phyloP scores from a whole-genome alignment of 1,140 invertebrate species.

The Drosophila rhopaloa region DNA sequence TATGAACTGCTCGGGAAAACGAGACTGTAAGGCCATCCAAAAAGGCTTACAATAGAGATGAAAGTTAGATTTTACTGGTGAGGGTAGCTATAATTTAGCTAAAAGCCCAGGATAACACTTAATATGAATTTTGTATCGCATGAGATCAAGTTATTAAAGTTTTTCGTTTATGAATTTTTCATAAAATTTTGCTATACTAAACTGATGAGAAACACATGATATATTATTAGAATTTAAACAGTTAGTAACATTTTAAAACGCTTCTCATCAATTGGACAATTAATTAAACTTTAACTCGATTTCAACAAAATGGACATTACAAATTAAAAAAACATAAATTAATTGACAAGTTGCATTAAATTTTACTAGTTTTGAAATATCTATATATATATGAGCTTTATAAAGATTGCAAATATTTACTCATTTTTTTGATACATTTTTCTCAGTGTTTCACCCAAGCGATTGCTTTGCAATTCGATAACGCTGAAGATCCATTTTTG shows the following conservation, averaged over 20 bases:
- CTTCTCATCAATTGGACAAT: no score
- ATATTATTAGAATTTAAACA: no score
- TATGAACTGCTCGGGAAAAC: slow-evolving; percentile 26
- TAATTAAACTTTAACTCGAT: no score
- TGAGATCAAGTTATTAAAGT: not conserved
- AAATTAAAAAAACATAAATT: no score
- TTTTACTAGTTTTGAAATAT: no score
- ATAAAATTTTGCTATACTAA: not conserved
- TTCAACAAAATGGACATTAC: no score
- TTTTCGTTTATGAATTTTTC: not conserved
- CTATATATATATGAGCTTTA: no score
- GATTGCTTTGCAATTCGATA: slow-evolving; percentile 22
- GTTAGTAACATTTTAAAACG: no score
- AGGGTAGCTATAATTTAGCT: slow-evolving; percentile 15
- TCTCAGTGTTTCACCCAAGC: not conserved
- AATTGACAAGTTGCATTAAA: no score
- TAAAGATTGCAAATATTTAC: no score
- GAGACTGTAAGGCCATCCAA: slow-evolving; percentile 25
- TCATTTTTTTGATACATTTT: not conserved
- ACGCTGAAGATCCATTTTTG: slow-evolving; percentile 29
- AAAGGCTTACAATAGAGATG: slow-evolving; percentile 24
- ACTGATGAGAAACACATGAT: not conserved
- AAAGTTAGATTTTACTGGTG: slow-evolving; percentile 13
- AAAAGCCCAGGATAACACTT: slow-evolving; percentile 4
- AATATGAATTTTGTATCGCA: not conserved